A percentile compares a stretch with the other conserved stretches of the same genome.
phyloP scores from a whole-genome alignment of 2,888 invertebrate species.

The Conistra vaccinii region DNA sequence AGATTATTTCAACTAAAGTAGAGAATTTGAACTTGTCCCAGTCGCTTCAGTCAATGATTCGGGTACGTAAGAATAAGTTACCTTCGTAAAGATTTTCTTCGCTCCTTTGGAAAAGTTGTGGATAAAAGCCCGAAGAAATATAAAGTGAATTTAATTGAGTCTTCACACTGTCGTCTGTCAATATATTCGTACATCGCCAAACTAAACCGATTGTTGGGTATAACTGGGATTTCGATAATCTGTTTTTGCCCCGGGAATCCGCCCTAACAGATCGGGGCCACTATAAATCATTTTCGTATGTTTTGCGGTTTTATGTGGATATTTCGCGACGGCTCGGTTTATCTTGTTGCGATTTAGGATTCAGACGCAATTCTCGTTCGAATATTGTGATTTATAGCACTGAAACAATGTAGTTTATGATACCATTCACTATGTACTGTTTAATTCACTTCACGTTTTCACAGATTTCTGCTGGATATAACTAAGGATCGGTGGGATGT shows the following conservation, averaged over 20 bases:
- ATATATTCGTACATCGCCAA: constrained; percentile 70
- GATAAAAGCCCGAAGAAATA: background rate
- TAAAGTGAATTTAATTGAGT: constrained; percentile 27
- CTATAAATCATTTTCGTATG: constrained; percentile 88
- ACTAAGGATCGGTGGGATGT: constrained; percentile 38
- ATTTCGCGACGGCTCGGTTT: constrained; percentile 80
- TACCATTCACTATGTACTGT: constrained; percentile 46
- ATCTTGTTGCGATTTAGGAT: constrained; percentile 84
- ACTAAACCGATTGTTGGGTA: constrained; percentile 81
- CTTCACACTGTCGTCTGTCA: constrained; percentile 34
- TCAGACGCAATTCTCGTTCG: constrained; percentile 70
- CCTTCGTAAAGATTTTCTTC: background rate
- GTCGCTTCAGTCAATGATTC: background rate
- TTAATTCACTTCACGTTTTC: constrained; percentile 63
- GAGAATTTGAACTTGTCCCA: too few species aligned
- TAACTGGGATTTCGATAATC: constrained; percentile 86
- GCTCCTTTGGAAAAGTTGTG: background rate
- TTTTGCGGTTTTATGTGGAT: constrained; percentile 86
- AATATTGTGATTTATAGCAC: constrained; percentile 74
- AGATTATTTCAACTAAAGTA: background rate
- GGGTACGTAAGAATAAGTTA: background rate
- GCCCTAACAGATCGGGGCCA: constrained; percentile 83
- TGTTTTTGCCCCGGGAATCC: constrained; percentile 85
- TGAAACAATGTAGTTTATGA: constrained; percentile 61
- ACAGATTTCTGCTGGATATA: constrained; percentile 58